These are phyloP conservation scores for Sesamia nonagrioides DNA, from an alignment of 1,140 invertebrate genomes.

Conservation along the genomic window DNA sequence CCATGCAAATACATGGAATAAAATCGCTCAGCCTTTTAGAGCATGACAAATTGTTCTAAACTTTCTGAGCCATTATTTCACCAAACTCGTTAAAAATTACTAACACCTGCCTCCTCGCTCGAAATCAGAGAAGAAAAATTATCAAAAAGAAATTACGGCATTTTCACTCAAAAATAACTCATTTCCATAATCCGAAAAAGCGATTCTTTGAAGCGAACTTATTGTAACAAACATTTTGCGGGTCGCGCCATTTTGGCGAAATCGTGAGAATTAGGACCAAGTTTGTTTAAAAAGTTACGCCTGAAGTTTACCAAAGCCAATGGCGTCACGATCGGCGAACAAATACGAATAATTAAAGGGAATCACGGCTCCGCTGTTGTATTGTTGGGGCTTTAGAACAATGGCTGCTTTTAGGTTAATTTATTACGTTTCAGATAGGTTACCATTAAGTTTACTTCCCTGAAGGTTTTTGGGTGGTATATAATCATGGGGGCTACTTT, in stretches of 20 bases:
- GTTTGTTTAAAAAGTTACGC: slow-evolving; percentile 40
- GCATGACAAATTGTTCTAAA: not conserved
- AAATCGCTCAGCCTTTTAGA: not conserved
- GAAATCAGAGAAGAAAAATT: not conserved
- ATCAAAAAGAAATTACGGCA: not conserved
- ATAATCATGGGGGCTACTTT: not conserved
- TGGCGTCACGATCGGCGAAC: slow-evolving; percentile 28
- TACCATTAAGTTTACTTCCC: not conserved
- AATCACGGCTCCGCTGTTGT: slow-evolving; percentile 10
- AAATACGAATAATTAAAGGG: slow-evolving; percentile 41
- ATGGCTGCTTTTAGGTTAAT: slow-evolving; percentile 3
- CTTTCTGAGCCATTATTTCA: slow-evolving; percentile 20
- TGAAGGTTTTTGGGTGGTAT: not conserved
- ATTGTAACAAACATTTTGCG: slow-evolving; percentile 20
- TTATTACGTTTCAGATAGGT: not conserved
- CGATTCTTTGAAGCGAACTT: slow-evolving; percentile 6
- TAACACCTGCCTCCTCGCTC: not conserved
- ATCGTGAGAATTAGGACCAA: slow-evolving; percentile 18
- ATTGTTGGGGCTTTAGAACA: slow-evolving; percentile 4
- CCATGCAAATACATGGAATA: not conserved
- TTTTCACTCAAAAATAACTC: slow-evolving; percentile 1
- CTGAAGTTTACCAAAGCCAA: not conserved
- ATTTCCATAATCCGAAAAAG: slow-evolving; percentile 33
- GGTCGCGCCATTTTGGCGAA: slow-evolving; percentile 20
- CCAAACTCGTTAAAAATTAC: slow-evolving; percentile 5